Conservation (phyloP, 1,140 invertebrate species). For the Sitobion miscanthi region DNA sequence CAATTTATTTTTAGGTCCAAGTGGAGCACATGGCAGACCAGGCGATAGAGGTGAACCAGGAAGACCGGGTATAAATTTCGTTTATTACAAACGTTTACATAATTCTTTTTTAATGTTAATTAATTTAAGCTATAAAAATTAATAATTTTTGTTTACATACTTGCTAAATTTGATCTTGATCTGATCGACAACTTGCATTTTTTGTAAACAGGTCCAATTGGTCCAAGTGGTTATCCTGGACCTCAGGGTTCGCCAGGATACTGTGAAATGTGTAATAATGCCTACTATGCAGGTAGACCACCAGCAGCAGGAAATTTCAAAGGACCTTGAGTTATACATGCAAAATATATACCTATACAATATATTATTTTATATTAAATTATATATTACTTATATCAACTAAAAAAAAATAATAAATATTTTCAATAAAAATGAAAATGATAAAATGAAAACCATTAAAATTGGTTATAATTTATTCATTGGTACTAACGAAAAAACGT, state of each 20-base stretch:
- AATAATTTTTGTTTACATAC: not conserved
- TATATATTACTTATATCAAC: not conserved
- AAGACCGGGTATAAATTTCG: slow-evolving; percentile 65
- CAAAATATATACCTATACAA: too few species aligned
- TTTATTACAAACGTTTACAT: not conserved
- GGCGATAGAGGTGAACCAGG: slow-evolving; percentile 73
- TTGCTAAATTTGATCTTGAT: not conserved
- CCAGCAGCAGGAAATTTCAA: slow-evolving; percentile 64
- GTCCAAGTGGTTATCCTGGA: slow-evolving; percentile 66
- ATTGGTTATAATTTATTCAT: too few species aligned
- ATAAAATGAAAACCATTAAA: too few species aligned
- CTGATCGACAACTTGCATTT: not conserved
- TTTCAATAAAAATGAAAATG: not conserved
- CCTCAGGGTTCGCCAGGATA: slow-evolving; percentile 68
- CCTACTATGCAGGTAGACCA: slow-evolving; percentile 60
- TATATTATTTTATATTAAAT: not conserved
- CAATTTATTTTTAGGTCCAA: slow-evolving; percentile 64
- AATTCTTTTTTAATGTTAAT: not conserved
- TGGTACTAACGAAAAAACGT: too few species aligned
- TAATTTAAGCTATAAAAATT: not conserved
- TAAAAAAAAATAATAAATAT: not conserved
- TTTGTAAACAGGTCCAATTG: slow-evolving; percentile 63
- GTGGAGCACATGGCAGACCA: slow-evolving; percentile 69
- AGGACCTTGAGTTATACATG: slow-evolving; percentile 61
- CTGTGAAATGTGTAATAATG: slow-evolving; percentile 69